Evolutionary conservation across 2,113 vertebrate genomes (phyloP), one percentile per base, ranked within the genome.

Genomic region (Thryonomys swinderianus): DNA sequence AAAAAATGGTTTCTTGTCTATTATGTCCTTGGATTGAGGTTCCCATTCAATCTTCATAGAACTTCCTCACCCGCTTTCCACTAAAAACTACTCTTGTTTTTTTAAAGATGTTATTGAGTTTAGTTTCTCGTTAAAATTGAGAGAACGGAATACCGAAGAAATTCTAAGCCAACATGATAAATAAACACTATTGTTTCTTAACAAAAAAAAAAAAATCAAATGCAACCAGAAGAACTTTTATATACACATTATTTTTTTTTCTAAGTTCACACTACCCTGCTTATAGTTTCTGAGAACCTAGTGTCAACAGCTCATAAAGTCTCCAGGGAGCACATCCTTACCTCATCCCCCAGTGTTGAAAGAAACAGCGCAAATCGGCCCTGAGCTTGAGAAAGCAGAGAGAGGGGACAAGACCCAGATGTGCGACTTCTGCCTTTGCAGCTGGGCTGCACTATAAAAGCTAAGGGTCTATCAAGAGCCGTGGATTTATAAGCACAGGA

Each of bases 131-230:
- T 79, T 81, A 30, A 91, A 91, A 88, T 64, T 62, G 94, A 97
- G 71, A 90, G 71, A 71, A 90, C 17, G 0, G 25, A 83, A 90
- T 82, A 64, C 85, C 91, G 79, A 96, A 88, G 93, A 88, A 86
- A 86, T 88, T 94, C 92, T 92, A 93, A 94, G 90, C 48, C 90
- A 84, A 90, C 32, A 73, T 69, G 88, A 88, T 85, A 96, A 96
- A 97, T 96, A 97, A 97, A 96, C 79, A 93, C 96, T 94, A 94
- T 91, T 96, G 96, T 95, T 94, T 94, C 94, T 94, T 74, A 66
- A 88, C 59, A 91, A 69, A 12, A 55, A 55, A 55, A 55, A 57
- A 61, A 83, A 87, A 78, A 66, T 80, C 87, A 91, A 94, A 92
- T 37, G 25, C 69, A 79, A 86, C 21, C 81, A 59, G 62, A 80